Conservation (phyloP, 2,113 vertebrate genomes). For the Malaclemys terrapin region DNA sequence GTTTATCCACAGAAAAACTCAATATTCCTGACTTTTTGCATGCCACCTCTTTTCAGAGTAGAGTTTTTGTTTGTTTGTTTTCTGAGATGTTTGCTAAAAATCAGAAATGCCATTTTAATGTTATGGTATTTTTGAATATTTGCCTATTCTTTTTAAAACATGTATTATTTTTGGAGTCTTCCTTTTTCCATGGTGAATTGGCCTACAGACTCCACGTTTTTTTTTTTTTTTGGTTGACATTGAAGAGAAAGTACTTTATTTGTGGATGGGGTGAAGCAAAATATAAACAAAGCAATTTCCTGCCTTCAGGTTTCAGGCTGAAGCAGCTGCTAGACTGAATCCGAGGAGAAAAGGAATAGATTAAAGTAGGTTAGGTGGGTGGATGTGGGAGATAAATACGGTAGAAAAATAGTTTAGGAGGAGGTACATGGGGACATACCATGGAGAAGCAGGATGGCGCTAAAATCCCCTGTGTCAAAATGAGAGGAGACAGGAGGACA, state of each 20-base stretch:
- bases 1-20: background rate
- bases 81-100: background rate
- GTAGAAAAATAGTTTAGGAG: background rate
- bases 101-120: background rate
- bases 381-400: background rate
- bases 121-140: background rate
- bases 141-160: background rate
- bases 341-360: background rate
- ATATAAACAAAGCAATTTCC: background rate
- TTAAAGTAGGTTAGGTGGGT: too few species aligned
- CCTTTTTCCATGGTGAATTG: background rate
- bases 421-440: background rate
- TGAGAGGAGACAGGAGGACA: background rate
- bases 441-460: background rate
- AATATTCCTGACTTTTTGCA: background rate
- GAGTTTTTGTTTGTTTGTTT: background rate
- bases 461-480: background rate
- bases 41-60: background rate
- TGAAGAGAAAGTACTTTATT: background rate
- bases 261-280: background rate
- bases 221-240: background rate
- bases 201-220: rapidly evolving
- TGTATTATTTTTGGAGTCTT: background rate
- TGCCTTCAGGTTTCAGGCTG: background rate
- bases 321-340: background rate